Evolutionary conservation across 2,797 vertebrate species (phyloP).

Genomic region (Myiothlypis chrysogaster): DNA sequence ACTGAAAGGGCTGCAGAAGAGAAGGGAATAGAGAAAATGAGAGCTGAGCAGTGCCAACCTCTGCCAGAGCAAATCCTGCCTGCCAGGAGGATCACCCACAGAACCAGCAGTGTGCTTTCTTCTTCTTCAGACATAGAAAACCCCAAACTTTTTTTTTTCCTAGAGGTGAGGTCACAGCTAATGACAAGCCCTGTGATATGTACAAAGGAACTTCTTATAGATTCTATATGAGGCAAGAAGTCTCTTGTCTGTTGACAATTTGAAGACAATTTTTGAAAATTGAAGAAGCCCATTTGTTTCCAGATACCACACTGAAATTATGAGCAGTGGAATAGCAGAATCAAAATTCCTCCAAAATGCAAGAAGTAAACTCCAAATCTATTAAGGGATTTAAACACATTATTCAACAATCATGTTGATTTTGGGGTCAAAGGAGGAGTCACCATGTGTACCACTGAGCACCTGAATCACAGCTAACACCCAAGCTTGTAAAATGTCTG

Average conservation of each 20-base stretch:
- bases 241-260: neutral
- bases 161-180: no score
- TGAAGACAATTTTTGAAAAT: neutral
- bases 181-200: rapidly evolving
- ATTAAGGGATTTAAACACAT: neutral
- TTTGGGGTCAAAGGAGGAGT: neutral
- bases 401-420: neutral
- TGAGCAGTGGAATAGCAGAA: rapidly evolving
- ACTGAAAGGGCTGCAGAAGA: neutral
- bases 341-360: neutral
- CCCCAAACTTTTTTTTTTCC: rapidly evolving
- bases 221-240: neutral
- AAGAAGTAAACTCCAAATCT: neutral
- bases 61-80: rapidly evolving
- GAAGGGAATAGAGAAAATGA: neutral
- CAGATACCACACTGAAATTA: neutral
- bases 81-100: rapidly evolving
- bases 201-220: neutral
- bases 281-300: rapidly evolving
- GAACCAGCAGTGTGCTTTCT: rapidly evolving
- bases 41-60: neutral
- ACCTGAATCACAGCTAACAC: neutral
- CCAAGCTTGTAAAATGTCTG: neutral
- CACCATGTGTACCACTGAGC: neutral
- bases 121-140: rapidly evolving